Percentiles rank a stretch among this genome's conserved stretches.
These are phyloP conservation scores for Erebia ligea DNA, from an alignment of 2,888 invertebrate genomes.

Conservation along the genomic window DNA sequence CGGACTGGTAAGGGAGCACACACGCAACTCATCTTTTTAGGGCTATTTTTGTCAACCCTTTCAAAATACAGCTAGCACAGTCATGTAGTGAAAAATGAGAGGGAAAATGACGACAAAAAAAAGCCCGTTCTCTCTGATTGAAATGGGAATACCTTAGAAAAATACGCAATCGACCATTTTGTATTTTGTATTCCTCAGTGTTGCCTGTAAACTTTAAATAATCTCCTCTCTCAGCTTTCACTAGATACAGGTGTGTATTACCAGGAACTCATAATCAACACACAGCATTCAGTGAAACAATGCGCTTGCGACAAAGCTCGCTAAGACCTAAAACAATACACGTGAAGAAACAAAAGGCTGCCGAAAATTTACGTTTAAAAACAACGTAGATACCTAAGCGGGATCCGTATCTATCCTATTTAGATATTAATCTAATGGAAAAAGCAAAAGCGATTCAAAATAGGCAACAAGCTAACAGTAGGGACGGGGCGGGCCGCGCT, in stretches of 20 bases:
- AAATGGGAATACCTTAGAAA: no score
- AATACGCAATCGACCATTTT: no score
- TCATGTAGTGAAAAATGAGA: no score
- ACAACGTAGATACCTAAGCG: conserved; percentile 81
- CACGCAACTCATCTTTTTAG: no score
- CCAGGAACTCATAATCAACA: conserved; percentile 44
- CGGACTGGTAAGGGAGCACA: no score
- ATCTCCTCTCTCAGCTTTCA: no score
- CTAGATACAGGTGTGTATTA: neutral
- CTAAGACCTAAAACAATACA: conserved; percentile 68
- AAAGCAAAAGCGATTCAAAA: conserved; percentile 83
- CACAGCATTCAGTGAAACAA: conserved; percentile 39
- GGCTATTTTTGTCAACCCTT: no score
- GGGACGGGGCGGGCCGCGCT: conserved; percentile 75
- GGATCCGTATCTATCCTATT: conserved; percentile 83
- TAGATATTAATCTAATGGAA: conserved; percentile 84
- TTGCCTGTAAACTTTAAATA: no score
- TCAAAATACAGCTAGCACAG: no score
- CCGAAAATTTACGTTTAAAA: conserved; percentile 82
- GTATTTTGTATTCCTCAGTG: no score
- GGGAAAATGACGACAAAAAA: no score
- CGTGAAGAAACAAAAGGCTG: conserved; percentile 61
- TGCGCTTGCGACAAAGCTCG: conserved; percentile 56
- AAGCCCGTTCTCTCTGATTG: no score
- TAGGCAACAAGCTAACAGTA: conserved; percentile 83